These are phyloP conservation scores for Telmatherina bonti DNA, from an alignment of 2,797 vertebrate species.

Conservation along the genomic window DNA sequence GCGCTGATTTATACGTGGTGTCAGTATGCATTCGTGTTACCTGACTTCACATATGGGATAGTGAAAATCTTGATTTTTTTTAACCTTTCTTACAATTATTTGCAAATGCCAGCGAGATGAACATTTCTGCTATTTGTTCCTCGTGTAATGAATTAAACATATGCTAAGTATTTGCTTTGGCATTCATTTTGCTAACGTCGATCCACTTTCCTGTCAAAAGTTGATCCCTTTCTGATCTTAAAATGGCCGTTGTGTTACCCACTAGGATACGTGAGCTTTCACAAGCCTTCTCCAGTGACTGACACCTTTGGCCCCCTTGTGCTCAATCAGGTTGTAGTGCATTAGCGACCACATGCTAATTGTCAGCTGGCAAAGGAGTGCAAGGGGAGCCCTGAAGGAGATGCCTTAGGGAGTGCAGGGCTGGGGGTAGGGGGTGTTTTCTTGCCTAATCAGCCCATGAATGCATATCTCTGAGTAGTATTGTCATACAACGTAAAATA, in stretches of 20 bases:
- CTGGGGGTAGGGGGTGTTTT: slow-evolving; percentile 32
- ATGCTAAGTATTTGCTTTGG: background rate
- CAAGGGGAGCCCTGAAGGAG: slow-evolving; percentile 71
- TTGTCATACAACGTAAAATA: slow-evolving; percentile 73
- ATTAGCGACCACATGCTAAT: slow-evolving; percentile 77
- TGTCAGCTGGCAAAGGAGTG: slow-evolving; percentile 74
- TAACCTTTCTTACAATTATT: background rate
- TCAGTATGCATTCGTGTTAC: slow-evolving; percentile 5
- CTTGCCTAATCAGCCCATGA: slow-evolving; percentile 61
- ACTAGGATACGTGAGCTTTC: slow-evolving; percentile 19
- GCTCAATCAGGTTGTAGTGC: slow-evolving; percentile 78
- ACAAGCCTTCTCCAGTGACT: slow-evolving; percentile 68
- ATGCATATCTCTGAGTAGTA: slow-evolving; percentile 58
- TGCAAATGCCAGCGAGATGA: slow-evolving; percentile 3
- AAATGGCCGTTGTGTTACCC: slow-evolving; percentile 37
- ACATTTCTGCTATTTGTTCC: background rate
- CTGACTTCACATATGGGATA: background rate
- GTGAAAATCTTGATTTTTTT: background rate
- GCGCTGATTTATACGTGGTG: slow-evolving; percentile 30
- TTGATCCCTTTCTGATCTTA: slow-evolving; percentile 26
- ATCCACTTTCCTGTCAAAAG: slow-evolving; percentile 42
- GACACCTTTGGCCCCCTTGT: slow-evolving; percentile 78
- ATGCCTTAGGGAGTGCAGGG: slow-evolving; percentile 66
- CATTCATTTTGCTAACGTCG: slow-evolving; percentile 8
- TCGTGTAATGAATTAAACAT: slow-evolving; percentile 1